Percentiles rank a stretch among this genome's conserved stretches.
These are phyloP conservation scores for Oncorhynchus kisutch DNA, from an alignment of 2,113 vertebrate genomes.

Conservation along the genomic window DNA sequence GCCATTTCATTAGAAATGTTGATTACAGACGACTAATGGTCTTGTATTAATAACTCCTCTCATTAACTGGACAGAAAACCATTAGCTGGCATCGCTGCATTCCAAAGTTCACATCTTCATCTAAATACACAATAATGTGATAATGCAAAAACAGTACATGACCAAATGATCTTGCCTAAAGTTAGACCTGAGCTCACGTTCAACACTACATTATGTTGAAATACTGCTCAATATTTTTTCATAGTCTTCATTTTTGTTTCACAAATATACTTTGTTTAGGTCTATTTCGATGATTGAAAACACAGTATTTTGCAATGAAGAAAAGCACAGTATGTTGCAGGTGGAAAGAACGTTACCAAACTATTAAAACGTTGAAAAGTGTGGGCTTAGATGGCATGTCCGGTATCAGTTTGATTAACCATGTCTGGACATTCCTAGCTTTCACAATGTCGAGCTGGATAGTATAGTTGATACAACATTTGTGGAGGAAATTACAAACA, in stretches of 20 bases:
- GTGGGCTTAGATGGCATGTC: background rate
- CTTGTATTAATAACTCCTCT: constrained; percentile 29
- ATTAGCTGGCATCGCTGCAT: constrained; percentile 32
- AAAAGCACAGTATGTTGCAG: background rate
- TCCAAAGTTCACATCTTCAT: constrained; percentile 66
- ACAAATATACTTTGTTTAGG: background rate
- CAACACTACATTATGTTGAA: background rate
- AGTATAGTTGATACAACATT: constrained; percentile 15
- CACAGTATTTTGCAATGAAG: too few species aligned
- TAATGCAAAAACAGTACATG: background rate
- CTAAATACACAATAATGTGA: constrained; percentile 34
- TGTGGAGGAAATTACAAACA: constrained; percentile 20
- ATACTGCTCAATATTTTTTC: background rate
- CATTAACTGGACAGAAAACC: constrained; percentile 39
- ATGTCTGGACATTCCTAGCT: constrained; percentile 59
- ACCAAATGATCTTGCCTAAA: background rate
- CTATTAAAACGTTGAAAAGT: background rate
- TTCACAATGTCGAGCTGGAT: constrained; percentile 58
- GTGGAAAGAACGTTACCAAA: background rate
- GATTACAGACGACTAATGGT: constrained; percentile 41
- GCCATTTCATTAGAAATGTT: background rate
- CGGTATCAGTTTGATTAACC: constrained; percentile 47
- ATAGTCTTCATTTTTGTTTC: background rate
- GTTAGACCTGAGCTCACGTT: background rate
- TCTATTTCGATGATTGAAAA: background rate